phyloP scores from a whole-genome alignment of 2,888 invertebrate genomes.

The Meandrusa payeni region DNA sequence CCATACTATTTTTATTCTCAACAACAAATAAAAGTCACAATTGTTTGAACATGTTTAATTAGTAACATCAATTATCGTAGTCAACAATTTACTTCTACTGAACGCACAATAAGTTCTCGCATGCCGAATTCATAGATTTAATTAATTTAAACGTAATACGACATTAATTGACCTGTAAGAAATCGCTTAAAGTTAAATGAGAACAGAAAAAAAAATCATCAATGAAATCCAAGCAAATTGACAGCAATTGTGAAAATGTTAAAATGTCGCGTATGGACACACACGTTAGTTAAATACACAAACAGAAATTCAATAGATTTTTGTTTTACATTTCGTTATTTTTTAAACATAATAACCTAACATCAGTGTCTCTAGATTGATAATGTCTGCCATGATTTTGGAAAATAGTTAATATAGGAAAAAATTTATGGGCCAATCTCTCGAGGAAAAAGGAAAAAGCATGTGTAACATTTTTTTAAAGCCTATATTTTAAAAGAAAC shows the following conservation, averaged over 20 bases:
- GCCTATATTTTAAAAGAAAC: too few species aligned
- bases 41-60: slow-evolving; percentile 71
- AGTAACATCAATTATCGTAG: slow-evolving; percentile 70
- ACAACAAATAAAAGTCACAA: slow-evolving; percentile 36
- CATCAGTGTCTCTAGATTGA: too few species aligned
- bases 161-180: slow-evolving; percentile 45
- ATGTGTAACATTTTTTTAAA: too few species aligned
- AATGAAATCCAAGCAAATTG: slow-evolving; percentile 25
- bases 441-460: too few species aligned
- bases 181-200: slow-evolving; percentile 34
- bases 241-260: slow-evolving; percentile 16
- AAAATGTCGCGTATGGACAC: slow-evolving; percentile 16
- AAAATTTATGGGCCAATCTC: too few species aligned
- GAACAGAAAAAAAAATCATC: slow-evolving; percentile 33
- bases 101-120: slow-evolving; percentile 47
- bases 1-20: too few species aligned
- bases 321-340: slow-evolving; percentile 36
- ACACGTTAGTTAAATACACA: slow-evolving; percentile 20
- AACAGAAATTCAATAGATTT: slow-evolving; percentile 29
- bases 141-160: slow-evolving; percentile 34
- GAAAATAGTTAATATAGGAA: too few species aligned
- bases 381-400: too few species aligned
- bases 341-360: slow-evolving; percentile 30
- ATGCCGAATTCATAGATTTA: slow-evolving; percentile 39
- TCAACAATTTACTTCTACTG: slow-evolving; percentile 65